phyloP scores from a whole-genome alignment of 35 echinoderm and acorn worm genomes.

The Hemicentrotus pulcherrimus region DNA sequence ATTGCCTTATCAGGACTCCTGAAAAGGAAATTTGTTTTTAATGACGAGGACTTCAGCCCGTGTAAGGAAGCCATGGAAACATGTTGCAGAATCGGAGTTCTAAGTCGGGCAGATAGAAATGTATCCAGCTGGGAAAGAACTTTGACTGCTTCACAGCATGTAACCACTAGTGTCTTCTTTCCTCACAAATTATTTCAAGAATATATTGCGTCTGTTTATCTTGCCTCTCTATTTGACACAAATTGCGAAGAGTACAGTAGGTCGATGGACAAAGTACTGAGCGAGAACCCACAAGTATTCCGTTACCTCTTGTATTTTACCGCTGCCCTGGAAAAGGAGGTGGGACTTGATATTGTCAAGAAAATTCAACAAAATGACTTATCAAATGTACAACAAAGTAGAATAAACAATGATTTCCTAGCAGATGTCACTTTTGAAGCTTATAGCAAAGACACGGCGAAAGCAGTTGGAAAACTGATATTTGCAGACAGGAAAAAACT shows the following conservation, averaged over 20 bases:
- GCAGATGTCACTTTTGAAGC: too few species aligned
- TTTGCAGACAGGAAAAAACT: too few species aligned
- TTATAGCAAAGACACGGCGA: too few species aligned
- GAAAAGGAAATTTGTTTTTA: neutral
- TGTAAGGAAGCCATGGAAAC: neutral
- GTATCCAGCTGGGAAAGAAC: neutral
- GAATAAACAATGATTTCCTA: too few species aligned
- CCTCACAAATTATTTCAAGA: conserved; percentile 12
- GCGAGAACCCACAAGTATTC: neutral
- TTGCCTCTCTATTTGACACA: neutral
- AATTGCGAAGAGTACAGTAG: neutral
- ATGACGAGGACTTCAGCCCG: neutral
- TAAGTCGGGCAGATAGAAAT: neutral
- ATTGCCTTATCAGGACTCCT: neutral
- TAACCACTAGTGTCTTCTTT: neutral
- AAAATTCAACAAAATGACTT: too few species aligned
- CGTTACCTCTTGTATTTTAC: neutral
- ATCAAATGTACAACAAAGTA: too few species aligned
- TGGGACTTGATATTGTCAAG: neutral
- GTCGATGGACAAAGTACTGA: neutral
- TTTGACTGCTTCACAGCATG: neutral
- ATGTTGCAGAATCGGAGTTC: neutral
- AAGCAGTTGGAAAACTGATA: too few species aligned
- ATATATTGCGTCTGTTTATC: neutral
- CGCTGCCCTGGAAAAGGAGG: neutral